Percentiles rank a stretch among this genome's conserved stretches.
phyloP scores from a whole-genome alignment of 2,888 invertebrate species.

The Apantesis nais region DNA sequence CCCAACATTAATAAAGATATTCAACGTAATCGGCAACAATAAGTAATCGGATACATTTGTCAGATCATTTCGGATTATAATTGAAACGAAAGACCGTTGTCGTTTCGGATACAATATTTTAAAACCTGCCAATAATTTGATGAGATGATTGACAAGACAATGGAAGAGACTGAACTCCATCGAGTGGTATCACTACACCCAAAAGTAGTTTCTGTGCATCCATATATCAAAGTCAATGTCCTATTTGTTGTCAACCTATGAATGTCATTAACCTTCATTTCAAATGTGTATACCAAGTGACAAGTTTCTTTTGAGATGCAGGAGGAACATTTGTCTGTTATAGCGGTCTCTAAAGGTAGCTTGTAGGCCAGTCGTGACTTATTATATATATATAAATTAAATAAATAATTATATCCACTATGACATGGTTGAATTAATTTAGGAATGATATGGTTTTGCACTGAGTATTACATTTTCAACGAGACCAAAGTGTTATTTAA shows the following conservation, averaged over 20 bases:
- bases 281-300: not conserved
- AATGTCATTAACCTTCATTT: slow-evolving; percentile 47
- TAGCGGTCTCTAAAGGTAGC: not conserved
- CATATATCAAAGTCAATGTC: slow-evolving; percentile 62
- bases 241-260: slow-evolving; percentile 46
- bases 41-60: slow-evolving; percentile 23
- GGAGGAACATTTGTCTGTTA: not conserved
- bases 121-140: slow-evolving; percentile 41
- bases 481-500: slow-evolving; percentile 7
- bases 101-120: slow-evolving; percentile 22
- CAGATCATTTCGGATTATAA: slow-evolving; percentile 20
- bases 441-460: not conserved
- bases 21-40: slow-evolving; percentile 1
- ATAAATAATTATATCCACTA: not conserved
- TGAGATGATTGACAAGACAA: slow-evolving; percentile 69
- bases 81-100: slow-evolving; percentile 16
- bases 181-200: slow-evolving; percentile 52
- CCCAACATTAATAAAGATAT: slow-evolving; percentile 3
- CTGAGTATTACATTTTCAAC: slow-evolving; percentile 5
- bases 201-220: slow-evolving; percentile 42
- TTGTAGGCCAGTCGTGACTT: not conserved
- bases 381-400: too few relatives aligned
- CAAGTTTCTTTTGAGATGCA: slow-evolving; percentile 16
- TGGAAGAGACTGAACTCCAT: slow-evolving; percentile 55
- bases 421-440: not conserved